Percentiles rank a stretch among this genome's conserved stretches.
Evolutionary conservation across 1,140 invertebrate genomes (phyloP).

Genomic region (Drosophila subobscura): DNA sequence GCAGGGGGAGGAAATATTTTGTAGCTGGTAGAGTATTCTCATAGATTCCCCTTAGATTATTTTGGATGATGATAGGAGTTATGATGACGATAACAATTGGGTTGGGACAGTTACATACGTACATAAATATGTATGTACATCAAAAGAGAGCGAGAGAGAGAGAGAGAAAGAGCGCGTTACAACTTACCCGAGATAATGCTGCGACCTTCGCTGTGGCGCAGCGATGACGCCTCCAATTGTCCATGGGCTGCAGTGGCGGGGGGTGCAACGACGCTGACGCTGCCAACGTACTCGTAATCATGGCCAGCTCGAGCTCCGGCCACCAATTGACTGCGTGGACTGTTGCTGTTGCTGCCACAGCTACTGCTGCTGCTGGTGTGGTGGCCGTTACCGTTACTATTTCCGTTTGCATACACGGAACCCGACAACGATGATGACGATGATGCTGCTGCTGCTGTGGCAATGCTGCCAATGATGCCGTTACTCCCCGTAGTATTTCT

Average conservation of each 20-base stretch:
- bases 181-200: slow-evolving; percentile 59
- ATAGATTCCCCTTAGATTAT: no score
- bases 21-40: no score
- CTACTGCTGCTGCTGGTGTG: slow-evolving; percentile 17
- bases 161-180: background rate
- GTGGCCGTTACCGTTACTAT: slow-evolving; percentile 21
- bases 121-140: background rate
- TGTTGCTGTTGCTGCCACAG: slow-evolving; percentile 33
- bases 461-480: slow-evolving; percentile 36
- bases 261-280: slow-evolving; percentile 3
- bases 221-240: slow-evolving; percentile 19
- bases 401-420: slow-evolving; percentile 28
- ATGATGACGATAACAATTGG: slow-evolving; percentile 1
- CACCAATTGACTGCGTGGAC: slow-evolving; percentile 31
- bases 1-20: background rate
- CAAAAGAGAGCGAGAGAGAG: no score
- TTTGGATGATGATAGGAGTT: background rate
- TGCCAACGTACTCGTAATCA: slow-evolving; percentile 23
- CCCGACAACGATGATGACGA: slow-evolving; percentile 31
- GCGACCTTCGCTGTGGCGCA: slow-evolving; percentile 63
- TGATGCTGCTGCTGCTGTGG: slow-evolving; percentile 34
- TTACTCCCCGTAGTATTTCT: slow-evolving; percentile 57
- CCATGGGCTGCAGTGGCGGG: slow-evolving; percentile 19
- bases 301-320: slow-evolving; percentile 8
- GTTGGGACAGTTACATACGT: background rate